Percentiles rank a stretch among this genome's conserved stretches.
These are phyloP conservation scores for Sphaerolaimus hirsutus DNA, from an alignment of 2,888 invertebrate genomes.

Conservation along the genomic window DNA sequence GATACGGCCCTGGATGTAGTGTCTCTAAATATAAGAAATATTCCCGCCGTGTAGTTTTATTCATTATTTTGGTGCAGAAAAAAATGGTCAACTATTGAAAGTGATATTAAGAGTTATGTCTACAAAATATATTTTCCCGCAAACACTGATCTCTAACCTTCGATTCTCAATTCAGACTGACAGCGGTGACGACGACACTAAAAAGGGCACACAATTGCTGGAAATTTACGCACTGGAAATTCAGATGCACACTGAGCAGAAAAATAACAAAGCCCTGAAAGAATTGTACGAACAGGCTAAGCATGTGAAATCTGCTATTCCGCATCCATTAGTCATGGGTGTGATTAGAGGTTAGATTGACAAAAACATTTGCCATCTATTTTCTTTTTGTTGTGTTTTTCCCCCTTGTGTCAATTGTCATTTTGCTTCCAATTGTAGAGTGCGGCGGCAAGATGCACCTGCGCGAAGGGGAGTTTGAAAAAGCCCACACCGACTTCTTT, in stretches of 20 bases:
- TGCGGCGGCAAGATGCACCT: conserved; percentile 99
- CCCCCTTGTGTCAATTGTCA: background rate
- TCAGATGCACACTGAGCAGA: conserved; percentile 98
- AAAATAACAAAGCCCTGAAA: conserved; percentile 64
- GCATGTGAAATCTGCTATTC: conserved; percentile 94
- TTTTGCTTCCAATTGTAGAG: conserved; percentile 36
- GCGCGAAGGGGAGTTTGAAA: conserved; percentile 88
- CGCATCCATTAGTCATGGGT: conserved; percentile 98
- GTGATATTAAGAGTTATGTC: background rate
- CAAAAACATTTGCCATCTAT: background rate
- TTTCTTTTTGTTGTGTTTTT: background rate
- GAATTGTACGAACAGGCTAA: conserved; percentile 87
- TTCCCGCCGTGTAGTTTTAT: background rate
- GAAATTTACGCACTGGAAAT: conserved; percentile 97
- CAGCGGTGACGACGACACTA: conserved; percentile 21
- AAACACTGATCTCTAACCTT: no score
- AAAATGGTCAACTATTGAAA: background rate
- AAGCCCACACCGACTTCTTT: conserved; percentile 96
- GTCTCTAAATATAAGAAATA: background rate
- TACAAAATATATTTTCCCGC: no score
- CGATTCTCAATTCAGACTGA: conserved; percentile 17
- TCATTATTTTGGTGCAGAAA: background rate
- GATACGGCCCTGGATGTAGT: background rate
- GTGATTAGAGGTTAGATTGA: conserved; percentile 56
- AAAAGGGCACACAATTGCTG: conserved; percentile 56